Evolutionary conservation across 1,140 invertebrate species (phyloP).

Genomic region (Drosophila tristis): DNA sequence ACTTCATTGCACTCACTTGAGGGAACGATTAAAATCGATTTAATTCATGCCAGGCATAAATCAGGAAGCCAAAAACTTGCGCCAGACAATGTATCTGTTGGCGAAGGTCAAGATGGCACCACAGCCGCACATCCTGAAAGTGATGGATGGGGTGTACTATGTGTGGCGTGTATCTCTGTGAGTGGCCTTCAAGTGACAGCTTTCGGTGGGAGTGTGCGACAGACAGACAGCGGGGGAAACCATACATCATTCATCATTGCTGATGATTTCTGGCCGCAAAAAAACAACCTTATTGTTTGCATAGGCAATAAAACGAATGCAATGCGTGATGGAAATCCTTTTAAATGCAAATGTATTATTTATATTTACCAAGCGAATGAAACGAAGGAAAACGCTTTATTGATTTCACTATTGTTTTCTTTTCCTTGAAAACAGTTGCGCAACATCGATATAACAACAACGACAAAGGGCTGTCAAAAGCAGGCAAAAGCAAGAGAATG

Average conservation of each 20-base stretch:
- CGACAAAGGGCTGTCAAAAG: slow-evolving; percentile 27
- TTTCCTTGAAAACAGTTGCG: slow-evolving; percentile 35
- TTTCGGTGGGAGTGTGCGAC: slow-evolving; percentile 15
- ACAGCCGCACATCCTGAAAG: background rate
- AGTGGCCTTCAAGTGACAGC: slow-evolving; percentile 30
- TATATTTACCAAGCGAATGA: slow-evolving; percentile 46
- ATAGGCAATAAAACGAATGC: slow-evolving; percentile 20
- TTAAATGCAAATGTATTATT: slow-evolving; percentile 70
- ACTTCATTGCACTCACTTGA: slow-evolving; percentile 74
- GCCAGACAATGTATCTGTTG: slow-evolving; percentile 13
- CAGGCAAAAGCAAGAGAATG: slow-evolving; percentile 1
- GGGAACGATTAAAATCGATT: slow-evolving; percentile 80
- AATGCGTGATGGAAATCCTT: slow-evolving; percentile 40
- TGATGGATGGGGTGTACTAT: slow-evolving; percentile 33
- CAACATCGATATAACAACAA: slow-evolving; percentile 18
- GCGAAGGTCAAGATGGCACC: slow-evolving; percentile 44
- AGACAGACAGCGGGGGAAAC: slow-evolving; percentile 20
- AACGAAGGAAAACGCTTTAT: slow-evolving; percentile 54
- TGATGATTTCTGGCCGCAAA: slow-evolving; percentile 26
- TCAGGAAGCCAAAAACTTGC: slow-evolving; percentile 46
- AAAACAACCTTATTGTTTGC: slow-evolving; percentile 41
- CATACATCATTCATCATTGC: slow-evolving; percentile 63
- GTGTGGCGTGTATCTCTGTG: slow-evolving; percentile 27
- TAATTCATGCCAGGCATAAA: slow-evolving; percentile 71
- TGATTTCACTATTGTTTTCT: slow-evolving; percentile 51